Conservation (phyloP, 2,888 invertebrate genomes). For the Eutolmus rufibarbis region DNA sequence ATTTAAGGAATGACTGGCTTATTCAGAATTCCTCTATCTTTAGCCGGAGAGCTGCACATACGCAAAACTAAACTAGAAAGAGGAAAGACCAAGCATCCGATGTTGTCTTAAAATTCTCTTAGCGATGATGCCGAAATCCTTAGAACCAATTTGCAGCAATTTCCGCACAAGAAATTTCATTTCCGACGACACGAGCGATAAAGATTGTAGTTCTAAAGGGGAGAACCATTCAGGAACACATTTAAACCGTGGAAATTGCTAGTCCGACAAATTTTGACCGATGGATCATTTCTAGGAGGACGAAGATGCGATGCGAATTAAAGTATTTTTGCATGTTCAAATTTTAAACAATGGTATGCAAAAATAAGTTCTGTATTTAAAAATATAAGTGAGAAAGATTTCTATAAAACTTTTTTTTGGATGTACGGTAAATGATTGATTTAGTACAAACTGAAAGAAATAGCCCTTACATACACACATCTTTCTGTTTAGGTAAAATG, state of each 20-base stretch:
- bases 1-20: not conserved
- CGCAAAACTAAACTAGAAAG: not conserved
- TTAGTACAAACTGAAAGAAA: too few species aligned
- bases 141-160: slow-evolving; percentile 20
- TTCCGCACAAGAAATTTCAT: slow-evolving; percentile 31
- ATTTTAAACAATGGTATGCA: too few species aligned
- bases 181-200: not conserved
- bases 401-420: too few species aligned
- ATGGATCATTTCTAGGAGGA: not conserved
- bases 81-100: not conserved
- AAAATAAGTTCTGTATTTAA: too few species aligned
- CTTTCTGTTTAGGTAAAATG: too few species aligned
- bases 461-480: too few species aligned
- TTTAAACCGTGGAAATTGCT: not conserved
- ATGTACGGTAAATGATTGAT: too few species aligned
- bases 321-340: too few species aligned
- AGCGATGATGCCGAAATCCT: slow-evolving; percentile 5
- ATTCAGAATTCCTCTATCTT: not conserved
- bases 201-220: not conserved
- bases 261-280: not conserved
- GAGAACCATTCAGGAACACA: not conserved
- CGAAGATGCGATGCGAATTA: not conserved
- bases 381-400: too few species aligned
- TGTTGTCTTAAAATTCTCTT: not conserved
- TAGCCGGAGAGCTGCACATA: not conserved